Conservation (phyloP, 1,140 invertebrate species). For the Anastrepha ludens region DNA sequence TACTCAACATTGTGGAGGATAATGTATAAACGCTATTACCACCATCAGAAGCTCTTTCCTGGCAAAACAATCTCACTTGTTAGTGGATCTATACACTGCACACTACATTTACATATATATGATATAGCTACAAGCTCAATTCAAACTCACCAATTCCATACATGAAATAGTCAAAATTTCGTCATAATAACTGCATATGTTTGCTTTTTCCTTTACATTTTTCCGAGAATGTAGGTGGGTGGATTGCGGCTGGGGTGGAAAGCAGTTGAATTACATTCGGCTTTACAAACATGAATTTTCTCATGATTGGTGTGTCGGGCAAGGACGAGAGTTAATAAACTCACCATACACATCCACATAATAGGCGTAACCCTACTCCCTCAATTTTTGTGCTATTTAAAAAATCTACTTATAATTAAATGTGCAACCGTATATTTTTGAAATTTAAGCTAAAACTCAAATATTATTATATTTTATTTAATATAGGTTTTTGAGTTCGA, state of each 20-base stretch:
- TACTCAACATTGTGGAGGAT: background rate
- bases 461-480: background rate
- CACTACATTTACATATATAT: background rate
- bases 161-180: background rate
- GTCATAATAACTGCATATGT: background rate
- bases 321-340: background rate
- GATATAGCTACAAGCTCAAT: background rate
- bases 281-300: background rate
- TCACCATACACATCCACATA: background rate
- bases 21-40: background rate
- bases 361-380: background rate
- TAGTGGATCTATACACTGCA: background rate
- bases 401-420: background rate
- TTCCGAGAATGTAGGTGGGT: background rate
- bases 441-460: background rate
- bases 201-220: background rate
- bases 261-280: background rate
- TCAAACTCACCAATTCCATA: background rate
- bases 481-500: background rate
- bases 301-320: background rate
- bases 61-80: background rate
- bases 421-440: background rate
- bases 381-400: background rate
- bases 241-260: slow-evolving; percentile 5
- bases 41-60: background rate